These are phyloP conservation scores for Hybos culiciformis DNA, from an alignment of 2,888 invertebrate species.

Conservation along the genomic window DNA sequence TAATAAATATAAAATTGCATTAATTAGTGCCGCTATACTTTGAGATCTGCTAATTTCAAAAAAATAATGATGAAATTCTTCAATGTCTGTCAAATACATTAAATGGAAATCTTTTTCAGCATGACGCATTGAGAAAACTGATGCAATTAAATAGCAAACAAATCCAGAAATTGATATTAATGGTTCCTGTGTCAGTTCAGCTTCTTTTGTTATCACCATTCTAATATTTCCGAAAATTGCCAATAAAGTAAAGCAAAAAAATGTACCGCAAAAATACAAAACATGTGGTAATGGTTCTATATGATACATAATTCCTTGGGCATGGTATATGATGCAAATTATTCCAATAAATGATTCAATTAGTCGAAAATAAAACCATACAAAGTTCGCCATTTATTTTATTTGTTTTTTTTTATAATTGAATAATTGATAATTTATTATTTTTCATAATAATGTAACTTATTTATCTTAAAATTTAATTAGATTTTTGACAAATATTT, in stretches of 20 bases:
- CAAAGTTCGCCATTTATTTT: too few relatives aligned
- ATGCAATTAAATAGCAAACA: constrained; percentile 16
- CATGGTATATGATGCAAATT: too few relatives aligned
- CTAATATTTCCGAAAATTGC: constrained; percentile 19
- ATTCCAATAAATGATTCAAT: too few relatives aligned
- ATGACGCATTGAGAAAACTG: constrained; percentile 21
- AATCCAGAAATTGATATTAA: constrained; percentile 14
- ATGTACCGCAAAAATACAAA: constrained; percentile 23
- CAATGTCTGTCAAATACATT: constrained; percentile 18
- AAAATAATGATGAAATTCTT: constrained; percentile 19
- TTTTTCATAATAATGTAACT: too few relatives aligned
- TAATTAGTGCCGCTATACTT: constrained; percentile 19
- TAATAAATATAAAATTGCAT: constrained; percentile 19
- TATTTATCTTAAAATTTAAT: too few relatives aligned
- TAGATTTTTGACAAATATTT: too few relatives aligned
- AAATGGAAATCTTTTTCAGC: constrained; percentile 23
- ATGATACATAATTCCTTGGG: too few relatives aligned
- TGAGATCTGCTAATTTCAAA: constrained; percentile 21
- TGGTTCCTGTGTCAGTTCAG: constrained; percentile 18
- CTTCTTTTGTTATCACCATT: constrained; percentile 13
- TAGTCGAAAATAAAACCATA: too few relatives aligned
- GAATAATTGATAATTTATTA: too few relatives aligned
- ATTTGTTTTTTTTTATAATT: too few relatives aligned
- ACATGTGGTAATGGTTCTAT: constrained; percentile 19
- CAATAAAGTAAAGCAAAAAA: constrained; percentile 20